Evolutionary conservation across 2,888 invertebrate species (phyloP).

Genomic region (Melolontha melolontha): DNA sequence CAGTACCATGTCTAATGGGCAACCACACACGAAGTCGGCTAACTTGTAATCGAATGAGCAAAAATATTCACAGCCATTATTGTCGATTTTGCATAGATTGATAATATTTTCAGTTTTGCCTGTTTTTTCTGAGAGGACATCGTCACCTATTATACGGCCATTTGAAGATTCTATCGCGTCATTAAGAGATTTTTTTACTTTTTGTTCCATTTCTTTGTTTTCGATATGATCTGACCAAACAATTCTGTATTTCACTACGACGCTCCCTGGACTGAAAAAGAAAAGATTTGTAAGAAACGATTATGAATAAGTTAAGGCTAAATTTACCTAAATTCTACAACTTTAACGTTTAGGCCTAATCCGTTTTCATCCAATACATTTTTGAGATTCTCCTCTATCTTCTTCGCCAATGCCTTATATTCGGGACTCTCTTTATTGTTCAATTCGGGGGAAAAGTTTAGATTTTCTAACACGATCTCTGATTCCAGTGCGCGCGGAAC

Average conservation of each 20-base stretch:
- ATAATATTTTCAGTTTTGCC: conserved; percentile 70
- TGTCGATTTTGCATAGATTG: conserved; percentile 75
- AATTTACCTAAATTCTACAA: conserved; percentile 73
- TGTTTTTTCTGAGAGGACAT: conserved; percentile 65
- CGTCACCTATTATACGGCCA: conserved; percentile 65
- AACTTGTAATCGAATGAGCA: conserved; percentile 75
- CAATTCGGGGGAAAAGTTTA: conserved; percentile 72
- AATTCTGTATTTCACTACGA: conserved; percentile 75
- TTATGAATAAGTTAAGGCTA: background rate
- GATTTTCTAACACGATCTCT: conserved; percentile 75
- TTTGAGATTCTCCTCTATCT: conserved; percentile 71
- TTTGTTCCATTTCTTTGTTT: conserved; percentile 55
- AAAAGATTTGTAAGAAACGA: conserved; percentile 6
- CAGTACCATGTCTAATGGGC: conserved; percentile 71
- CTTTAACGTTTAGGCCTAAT: conserved; percentile 71
- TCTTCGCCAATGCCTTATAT: conserved; percentile 71
- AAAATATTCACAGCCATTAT: conserved; percentile 74
- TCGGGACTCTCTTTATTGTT: conserved; percentile 72
- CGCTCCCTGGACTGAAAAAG: conserved; percentile 73
- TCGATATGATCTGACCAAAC: conserved; percentile 74
- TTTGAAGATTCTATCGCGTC: conserved; percentile 67
- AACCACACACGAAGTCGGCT: conserved; percentile 75
- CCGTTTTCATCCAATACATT: conserved; percentile 70
- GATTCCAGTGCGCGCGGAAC: conserved; percentile 80
- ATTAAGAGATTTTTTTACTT: conserved; percentile 67